Percentiles rank a stretch among this genome's conserved stretches.
Evolutionary conservation across 2,113 vertebrate species (phyloP).

Genomic region (Chaetorhynchus papuensis): DNA sequence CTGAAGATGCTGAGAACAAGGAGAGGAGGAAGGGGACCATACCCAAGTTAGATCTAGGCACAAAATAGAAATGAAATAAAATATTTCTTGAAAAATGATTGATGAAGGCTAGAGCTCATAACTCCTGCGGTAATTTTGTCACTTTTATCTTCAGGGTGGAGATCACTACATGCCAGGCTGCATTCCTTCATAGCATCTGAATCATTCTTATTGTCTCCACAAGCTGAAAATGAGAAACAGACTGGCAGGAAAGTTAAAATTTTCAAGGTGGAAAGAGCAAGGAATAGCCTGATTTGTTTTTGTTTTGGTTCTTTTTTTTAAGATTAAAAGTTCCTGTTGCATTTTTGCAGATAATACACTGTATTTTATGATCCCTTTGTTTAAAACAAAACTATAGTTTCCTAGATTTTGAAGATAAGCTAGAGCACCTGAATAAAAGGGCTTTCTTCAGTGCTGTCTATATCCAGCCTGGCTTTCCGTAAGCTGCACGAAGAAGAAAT

Average conservation of each 20-base stretch:
- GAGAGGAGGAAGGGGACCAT: background rate
- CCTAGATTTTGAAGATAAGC: background rate
- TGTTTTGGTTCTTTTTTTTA: background rate
- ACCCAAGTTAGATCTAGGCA: background rate
- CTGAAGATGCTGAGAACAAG: slow-evolving; percentile 4
- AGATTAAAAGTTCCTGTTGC: background rate
- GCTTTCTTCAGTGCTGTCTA: background rate
- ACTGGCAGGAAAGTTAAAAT: slow-evolving; percentile 48
- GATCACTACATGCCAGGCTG: slow-evolving; percentile 37
- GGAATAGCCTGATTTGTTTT: background rate
- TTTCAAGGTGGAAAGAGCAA: slow-evolving; percentile 32
- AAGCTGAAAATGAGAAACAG: slow-evolving; percentile 62
- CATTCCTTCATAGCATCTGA: slow-evolving; percentile 61
- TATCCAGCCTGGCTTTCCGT: background rate
- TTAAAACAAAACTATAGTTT: background rate
- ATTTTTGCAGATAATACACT: background rate
- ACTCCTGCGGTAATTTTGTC: slow-evolving; percentile 36
- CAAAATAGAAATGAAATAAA: background rate
- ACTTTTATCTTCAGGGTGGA: slow-evolving; percentile 42
- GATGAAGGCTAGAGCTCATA: slow-evolving; percentile 33
- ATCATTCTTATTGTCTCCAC: slow-evolving; percentile 57
- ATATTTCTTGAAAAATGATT: slow-evolving; percentile 34
- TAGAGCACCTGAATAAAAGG: background rate
- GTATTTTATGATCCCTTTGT: background rate
- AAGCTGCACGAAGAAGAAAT: slow-evolving; percentile 3